These are phyloP conservation scores for Stenchaetothrips biformis DNA, from an alignment of 2,888 invertebrate genomes.

Conservation along the genomic window DNA sequence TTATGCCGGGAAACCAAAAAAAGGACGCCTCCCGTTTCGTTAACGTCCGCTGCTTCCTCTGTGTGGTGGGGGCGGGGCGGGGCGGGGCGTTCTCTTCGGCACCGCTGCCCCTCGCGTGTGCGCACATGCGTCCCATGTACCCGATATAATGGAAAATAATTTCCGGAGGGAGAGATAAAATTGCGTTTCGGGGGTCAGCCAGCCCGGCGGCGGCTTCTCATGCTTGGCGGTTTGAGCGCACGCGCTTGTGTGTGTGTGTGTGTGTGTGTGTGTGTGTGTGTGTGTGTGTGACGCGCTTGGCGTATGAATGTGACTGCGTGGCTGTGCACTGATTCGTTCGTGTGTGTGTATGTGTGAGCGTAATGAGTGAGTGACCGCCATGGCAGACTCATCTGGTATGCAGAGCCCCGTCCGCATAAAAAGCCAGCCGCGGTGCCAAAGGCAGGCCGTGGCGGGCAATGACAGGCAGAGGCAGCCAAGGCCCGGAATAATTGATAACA, in stretches of 20 bases:
- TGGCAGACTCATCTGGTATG: neutral
- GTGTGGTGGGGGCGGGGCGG: no score
- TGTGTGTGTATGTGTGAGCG: neutral
- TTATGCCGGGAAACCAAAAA: no score
- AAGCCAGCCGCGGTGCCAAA: neutral
- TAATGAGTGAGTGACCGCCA: conserved; percentile 2
- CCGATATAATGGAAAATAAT: conserved; percentile 14
- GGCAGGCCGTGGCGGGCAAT: neutral
- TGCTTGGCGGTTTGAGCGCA: no score
- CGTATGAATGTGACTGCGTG: neutral
- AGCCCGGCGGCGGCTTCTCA: no score
- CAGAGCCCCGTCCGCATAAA: neutral
- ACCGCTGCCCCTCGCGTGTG: no score
- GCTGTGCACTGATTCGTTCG: neutral
- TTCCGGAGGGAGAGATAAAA: neutral
- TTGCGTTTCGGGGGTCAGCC: neutral
- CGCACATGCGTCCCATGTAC: neutral
- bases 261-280: neutral
- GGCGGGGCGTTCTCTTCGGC: no score
- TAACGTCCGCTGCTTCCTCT: no score
- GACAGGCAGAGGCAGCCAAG: neutral
- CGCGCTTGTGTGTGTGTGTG: neutral
- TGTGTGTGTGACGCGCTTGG: neutral
- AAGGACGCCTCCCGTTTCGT: no score
- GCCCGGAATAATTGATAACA: conserved; percentile 16